phyloP scores from a whole-genome alignment of 2,888 invertebrate genomes.

The Xestoiulus laeticollis region DNA sequence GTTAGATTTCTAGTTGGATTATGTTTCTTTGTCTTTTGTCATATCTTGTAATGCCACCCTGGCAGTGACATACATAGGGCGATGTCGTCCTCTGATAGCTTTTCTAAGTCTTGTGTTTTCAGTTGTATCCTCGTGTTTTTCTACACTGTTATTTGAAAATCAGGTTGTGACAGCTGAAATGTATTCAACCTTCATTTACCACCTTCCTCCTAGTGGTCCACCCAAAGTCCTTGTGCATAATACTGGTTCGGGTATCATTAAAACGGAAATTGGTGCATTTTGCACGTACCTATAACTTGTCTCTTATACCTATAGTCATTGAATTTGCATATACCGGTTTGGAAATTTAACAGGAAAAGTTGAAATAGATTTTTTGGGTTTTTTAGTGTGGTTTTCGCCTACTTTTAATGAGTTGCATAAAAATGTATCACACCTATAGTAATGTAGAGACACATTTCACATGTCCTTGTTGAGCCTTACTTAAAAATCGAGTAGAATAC shows the following conservation, averaged over 20 bases:
- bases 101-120: not conserved
- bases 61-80: slow-evolving; percentile 22
- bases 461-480: not conserved
- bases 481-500: too few relatives aligned
- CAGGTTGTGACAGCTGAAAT: slow-evolving; percentile 42
- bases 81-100: not conserved
- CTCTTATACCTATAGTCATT: not conserved
- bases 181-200: not conserved
- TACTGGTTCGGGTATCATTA: not conserved
- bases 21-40: not conserved
- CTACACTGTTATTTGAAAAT: not conserved
- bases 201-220: not conserved
- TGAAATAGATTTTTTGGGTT: not conserved
- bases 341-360: not conserved
- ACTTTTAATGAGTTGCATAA: not conserved
- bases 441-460: not conserved
- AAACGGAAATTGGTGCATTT: slow-evolving; percentile 27
- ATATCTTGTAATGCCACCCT: slow-evolving; percentile 1
- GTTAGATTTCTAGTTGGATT: not conserved
- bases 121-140: not conserved
- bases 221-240: slow-evolving; percentile 8
- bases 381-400: not conserved
- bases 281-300: not conserved
- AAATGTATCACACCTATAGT: slow-evolving; percentile 22
- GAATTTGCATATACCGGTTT: slow-evolving; percentile 23